phyloP scores from a whole-genome alignment of 2,888 invertebrate genomes.

The Cacoxenus indagator region DNA sequence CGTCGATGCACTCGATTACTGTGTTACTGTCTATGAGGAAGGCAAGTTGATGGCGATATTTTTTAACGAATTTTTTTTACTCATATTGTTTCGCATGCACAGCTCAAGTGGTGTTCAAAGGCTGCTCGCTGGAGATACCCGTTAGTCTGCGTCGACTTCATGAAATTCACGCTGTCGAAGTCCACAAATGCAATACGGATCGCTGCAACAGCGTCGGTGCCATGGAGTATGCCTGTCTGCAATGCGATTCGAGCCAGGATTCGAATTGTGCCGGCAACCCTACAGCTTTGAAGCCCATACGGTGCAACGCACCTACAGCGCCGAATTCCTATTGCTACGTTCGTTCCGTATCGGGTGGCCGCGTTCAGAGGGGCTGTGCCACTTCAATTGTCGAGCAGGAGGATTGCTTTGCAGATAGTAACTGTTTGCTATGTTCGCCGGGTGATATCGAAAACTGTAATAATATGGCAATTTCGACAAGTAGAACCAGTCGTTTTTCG shows the following conservation, averaged over 20 bases:
- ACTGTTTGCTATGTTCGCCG: constrained; percentile 59
- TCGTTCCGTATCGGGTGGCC: constrained; percentile 38
- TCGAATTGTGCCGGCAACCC: constrained; percentile 51
- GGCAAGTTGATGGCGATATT: constrained; percentile 44
- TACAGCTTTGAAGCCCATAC: constrained; percentile 40
- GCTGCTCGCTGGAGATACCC: constrained; percentile 64
- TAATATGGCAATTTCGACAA: constrained; percentile 20
- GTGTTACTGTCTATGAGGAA: constrained; percentile 63
- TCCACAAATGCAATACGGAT: constrained; percentile 64
- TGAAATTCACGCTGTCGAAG: constrained; percentile 42
- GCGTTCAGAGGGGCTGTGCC: constrained; percentile 57
- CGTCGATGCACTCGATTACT: constrained; percentile 61
- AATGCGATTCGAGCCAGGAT: constrained; percentile 60
- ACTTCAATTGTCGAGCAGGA: constrained; percentile 46
- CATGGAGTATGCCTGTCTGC: constrained; percentile 53
- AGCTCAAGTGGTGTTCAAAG: constrained; percentile 59
- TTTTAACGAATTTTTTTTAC: neutral
- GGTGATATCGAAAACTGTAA: constrained; percentile 61
- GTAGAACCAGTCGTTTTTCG: constrained; percentile 26
- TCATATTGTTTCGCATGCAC: neutral
- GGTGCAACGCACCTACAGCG: constrained; percentile 58
- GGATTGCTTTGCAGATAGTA: constrained; percentile 49
- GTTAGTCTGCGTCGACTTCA: constrained; percentile 53
- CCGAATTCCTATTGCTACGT: constrained; percentile 65
- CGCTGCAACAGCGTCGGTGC: constrained; percentile 65